These are phyloP conservation scores for Agrotis puta DNA, from an alignment of 2,888 invertebrate species.

Conservation along the genomic window DNA sequence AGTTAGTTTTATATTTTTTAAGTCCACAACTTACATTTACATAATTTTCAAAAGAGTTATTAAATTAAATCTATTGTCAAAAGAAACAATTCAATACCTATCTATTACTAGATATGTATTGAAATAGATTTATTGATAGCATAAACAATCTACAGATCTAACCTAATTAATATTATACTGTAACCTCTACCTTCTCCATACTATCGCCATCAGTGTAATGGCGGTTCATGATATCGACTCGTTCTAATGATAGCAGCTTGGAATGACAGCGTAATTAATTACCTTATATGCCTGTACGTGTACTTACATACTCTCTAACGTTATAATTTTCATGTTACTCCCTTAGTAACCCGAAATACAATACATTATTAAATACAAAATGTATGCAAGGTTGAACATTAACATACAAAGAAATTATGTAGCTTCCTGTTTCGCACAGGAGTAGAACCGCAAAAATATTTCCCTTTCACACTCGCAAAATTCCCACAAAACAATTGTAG, in stretches of 20 bases:
- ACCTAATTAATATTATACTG: slow-evolving; percentile 1
- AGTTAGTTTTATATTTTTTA: not conserved
- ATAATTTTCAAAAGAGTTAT: not conserved
- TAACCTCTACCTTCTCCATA: slow-evolving; percentile 17
- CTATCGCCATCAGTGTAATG: slow-evolving; percentile 41
- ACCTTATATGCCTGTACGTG: slow-evolving; percentile 15
- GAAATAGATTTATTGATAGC: not conserved
- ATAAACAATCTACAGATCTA: not conserved
- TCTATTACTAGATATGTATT: not conserved
- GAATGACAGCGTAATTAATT: slow-evolving; percentile 50
- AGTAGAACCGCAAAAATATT: slow-evolving; percentile 22
- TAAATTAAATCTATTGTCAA: not conserved
- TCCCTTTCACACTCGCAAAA: slow-evolving; percentile 34
- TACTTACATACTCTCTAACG: not conserved
- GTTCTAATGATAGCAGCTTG: slow-evolving; percentile 40
- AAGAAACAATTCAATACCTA: not conserved
- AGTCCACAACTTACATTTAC: not conserved
- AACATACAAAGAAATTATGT: not conserved
- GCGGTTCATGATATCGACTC: slow-evolving; percentile 50
- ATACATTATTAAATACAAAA: slow-evolving; percentile 2
- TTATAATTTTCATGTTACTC: slow-evolving; percentile 3
- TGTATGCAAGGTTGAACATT: not conserved
- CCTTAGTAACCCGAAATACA: not conserved
- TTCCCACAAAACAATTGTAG: slow-evolving; percentile 36
- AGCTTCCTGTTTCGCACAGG: not conserved